Evolutionary conservation across 2,888 invertebrate genomes (phyloP).

Genomic region (Hoplodrina ambigua): DNA sequence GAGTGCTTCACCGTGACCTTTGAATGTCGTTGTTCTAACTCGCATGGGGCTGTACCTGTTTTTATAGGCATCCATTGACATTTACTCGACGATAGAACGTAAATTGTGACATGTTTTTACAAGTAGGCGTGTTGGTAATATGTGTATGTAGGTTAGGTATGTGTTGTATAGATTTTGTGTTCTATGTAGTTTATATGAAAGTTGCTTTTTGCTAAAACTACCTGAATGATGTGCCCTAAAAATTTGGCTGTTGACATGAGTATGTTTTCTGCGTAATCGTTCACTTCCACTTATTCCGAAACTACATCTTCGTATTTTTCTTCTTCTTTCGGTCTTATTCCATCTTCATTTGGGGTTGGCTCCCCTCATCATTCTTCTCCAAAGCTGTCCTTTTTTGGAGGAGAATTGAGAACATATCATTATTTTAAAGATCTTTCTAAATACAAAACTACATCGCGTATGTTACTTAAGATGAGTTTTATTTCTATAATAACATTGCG

Average conservation of each 20-base stretch:
- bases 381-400: too few relatives aligned
- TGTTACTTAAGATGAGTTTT: slow-evolving; percentile 57
- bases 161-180: not conserved
- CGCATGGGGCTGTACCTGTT: slow-evolving; percentile 35
- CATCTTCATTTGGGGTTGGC: too few relatives aligned
- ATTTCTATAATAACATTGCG: slow-evolving; percentile 57
- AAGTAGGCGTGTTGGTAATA: not conserved
- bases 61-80: slow-evolving; percentile 42
- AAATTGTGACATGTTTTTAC: slow-evolving; percentile 22
- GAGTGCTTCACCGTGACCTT: slow-evolving; percentile 35
- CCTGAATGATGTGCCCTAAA: not conserved
- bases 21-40: slow-evolving; percentile 26
- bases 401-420: too few relatives aligned
- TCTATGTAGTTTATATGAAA: not conserved
- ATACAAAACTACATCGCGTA: slow-evolving; percentile 38
- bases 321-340: too few relatives aligned
- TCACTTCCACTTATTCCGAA: not conserved
- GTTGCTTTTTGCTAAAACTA: not conserved
- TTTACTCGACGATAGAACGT: slow-evolving; percentile 31
- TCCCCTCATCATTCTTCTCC: too few relatives aligned
- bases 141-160: not conserved
- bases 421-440: too few relatives aligned
- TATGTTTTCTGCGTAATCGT: not conserved
- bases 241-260: too few relatives aligned
- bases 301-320: too few relatives aligned